Base-by-base conservation (phyloP, 2,797 vertebrate genomes). In the Acrossocheilus wenchowensis region DNA sequence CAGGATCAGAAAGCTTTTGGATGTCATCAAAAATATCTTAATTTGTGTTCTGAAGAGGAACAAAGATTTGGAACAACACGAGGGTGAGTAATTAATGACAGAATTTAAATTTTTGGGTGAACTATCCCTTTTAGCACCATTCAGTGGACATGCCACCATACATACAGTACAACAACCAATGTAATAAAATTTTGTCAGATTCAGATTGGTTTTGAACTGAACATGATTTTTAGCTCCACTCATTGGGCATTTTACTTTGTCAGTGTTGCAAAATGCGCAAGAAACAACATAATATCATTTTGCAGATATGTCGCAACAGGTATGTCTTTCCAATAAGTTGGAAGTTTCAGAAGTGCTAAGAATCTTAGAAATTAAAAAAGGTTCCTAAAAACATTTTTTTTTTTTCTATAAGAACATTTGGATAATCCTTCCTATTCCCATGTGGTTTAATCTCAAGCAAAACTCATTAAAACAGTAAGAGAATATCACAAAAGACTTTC, bases 381-480 rank as follows among this genome's bases (percentile, higher is more conserved):
- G 50, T 43, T 85, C 26, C n/a, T 72, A 23, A 93, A 93, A 93
- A 82, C 86, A 87, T 93, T 92, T 93, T 91, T 43, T 41, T 43
- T 8, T 93, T 91, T 91, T 90, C 92, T 91, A 90, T 92, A 90
- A 94, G 92, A 92, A 93, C 86, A 92, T 94, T 92, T 94, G 91
- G 93, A 89, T 94, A 95, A 96, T 96, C 94, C 94, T 90, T 88
- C 92, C 86, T 87, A 92, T 92, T 93, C 94, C 93, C 94, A 92
- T 94, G 93, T 90, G 92, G 93, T 95, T 93, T 94, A 94, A 96
- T 94, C 92, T 94, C 91, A 94, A 94, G 94, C 94, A 94, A 93
- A 93, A 89, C 91, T 94, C 93, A 94, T 95, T 95, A 96, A 95
- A 96, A 95, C 92, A 94, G 92, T 93, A 93, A 96, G 95, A 92